Evolutionary conservation across 2,888 invertebrate species (phyloP), one percentile per base, ranked within the genome.

Genomic region (Diarsia brunnea): DNA sequence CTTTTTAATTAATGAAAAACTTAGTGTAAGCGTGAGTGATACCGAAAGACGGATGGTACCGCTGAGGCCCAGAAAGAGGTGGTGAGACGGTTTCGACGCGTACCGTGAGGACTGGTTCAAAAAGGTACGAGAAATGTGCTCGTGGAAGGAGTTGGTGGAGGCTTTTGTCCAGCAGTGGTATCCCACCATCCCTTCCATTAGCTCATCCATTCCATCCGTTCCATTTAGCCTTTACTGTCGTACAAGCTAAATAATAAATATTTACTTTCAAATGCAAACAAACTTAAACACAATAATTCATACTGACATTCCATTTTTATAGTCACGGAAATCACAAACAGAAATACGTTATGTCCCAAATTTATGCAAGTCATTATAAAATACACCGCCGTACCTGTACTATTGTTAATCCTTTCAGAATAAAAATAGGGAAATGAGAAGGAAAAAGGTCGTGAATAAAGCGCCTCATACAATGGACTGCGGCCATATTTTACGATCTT

Each of bases 331-430:
- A 69, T 66, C 47, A 24, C 27, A 77, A 85, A 86, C 73, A 81
- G 69, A 82, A 86, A 85, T 75, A 82, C 81, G 84, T 86, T 69
- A 82, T 81, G 81, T 71, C 73, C 79, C 74, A 83, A 90, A 92
- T 91, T 91, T 89, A 91, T 85, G 91, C 92, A 86, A 88, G 90
- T 92, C 91, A 93, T 89, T 90, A 90, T 90, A 92, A 92, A 92
- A 88, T 89, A 85, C 78, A 80, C 79, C 86, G 78, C 87, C 86
- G 88, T 90, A 95, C 94, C 94, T 94, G 94, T 92, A 91, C 93
- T 92, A 94, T 94, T 95, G 94, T 95, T 94, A 95, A 95, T 95
- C 95, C 95, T 95, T 95, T 93, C 93, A 93, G 92, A 93, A 92
- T 91, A 94, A 94, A 95, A 95, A 95, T 94, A 92, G 93, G 94